These are phyloP conservation scores for Nannospalax galili DNA, from an alignment of 2,113 vertebrate genomes.

Conservation along the genomic window DNA sequence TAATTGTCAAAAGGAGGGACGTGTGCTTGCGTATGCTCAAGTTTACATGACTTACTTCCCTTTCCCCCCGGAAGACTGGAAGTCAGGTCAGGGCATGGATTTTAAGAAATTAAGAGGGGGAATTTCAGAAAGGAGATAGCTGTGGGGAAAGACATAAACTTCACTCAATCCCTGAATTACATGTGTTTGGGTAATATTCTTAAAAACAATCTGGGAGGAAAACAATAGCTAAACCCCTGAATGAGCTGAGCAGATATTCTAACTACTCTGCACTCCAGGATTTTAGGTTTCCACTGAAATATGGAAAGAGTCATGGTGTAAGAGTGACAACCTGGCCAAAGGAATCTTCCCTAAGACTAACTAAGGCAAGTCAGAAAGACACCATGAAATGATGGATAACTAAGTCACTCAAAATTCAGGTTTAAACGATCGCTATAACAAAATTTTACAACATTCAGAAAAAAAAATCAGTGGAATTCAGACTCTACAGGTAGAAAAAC, in stretches of 20 bases:
- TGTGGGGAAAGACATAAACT: neutral
- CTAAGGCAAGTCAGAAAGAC: neutral
- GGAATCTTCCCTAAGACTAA: neutral
- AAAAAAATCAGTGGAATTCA: slow-evolving; percentile 26
- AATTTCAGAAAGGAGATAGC: neutral
- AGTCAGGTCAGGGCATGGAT: neutral
- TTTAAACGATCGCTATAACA: neutral
- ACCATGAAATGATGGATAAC: neutral
- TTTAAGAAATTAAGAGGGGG: neutral
- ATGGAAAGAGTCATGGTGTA: neutral
- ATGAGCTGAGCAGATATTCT: neutral
- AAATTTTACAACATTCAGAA: neutral
- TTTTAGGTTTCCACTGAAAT: neutral
- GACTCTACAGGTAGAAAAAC: neutral
- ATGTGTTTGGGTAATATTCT: neutral
- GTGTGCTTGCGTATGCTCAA: neutral
- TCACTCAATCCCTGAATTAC: neutral
- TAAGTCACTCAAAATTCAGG: neutral
- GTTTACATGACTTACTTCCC: neutral
- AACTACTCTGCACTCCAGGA: neutral
- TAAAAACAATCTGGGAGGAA: neutral
- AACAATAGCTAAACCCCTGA: neutral
- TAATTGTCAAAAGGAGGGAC: neutral
- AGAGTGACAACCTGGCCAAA: neutral
- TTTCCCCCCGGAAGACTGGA: neutral